Evolutionary conservation across 2,113 vertebrate species (phyloP).

Genomic region (Protomyctophum bolini): DNA sequence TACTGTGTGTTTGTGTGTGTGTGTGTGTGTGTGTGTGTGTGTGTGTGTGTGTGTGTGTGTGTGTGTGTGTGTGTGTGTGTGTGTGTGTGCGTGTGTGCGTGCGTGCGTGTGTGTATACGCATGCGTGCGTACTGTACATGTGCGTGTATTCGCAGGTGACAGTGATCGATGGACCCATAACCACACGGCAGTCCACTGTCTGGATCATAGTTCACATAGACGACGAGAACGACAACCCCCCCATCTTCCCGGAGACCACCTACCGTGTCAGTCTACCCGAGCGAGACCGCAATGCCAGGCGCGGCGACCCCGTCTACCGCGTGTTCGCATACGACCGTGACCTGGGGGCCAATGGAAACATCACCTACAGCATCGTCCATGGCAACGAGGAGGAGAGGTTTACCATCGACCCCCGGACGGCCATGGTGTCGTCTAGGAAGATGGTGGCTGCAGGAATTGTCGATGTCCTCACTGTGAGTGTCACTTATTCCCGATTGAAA

Average conservation of each 20-base stretch:
- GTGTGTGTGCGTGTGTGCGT: not conserved
- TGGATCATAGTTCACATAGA: slow-evolving; percentile 93
- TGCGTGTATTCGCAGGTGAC: slow-evolving; percentile 82
- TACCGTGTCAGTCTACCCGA: slow-evolving; percentile 93
- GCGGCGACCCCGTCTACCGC: slow-evolving; percentile 91
- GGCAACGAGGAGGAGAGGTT: slow-evolving; percentile 93
- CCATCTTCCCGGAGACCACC: slow-evolving; percentile 89
- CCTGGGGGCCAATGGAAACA: slow-evolving; percentile 89
- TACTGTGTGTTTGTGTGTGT: not conserved
- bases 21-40: too few species aligned
- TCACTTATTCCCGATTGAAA: not conserved
- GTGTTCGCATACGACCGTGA: slow-evolving; percentile 93
- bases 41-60: not conserved
- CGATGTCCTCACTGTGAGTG: slow-evolving; percentile 90
- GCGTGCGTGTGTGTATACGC: not conserved
- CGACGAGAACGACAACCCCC: slow-evolving; percentile 96
- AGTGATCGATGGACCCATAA: slow-evolving; percentile 88
- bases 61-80: not conserved
- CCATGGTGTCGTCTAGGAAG: slow-evolving; percentile 94
- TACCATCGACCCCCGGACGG: slow-evolving; percentile 91
- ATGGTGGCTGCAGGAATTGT: slow-evolving; percentile 92
- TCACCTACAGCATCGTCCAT: slow-evolving; percentile 91
- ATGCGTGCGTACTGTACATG: not conserved
- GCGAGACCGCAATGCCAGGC: slow-evolving; percentile 88
- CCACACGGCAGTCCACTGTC: slow-evolving; percentile 87